phyloP scores from a whole-genome alignment of 2,888 invertebrate genomes.

The Oligia fasciuncula region DNA sequence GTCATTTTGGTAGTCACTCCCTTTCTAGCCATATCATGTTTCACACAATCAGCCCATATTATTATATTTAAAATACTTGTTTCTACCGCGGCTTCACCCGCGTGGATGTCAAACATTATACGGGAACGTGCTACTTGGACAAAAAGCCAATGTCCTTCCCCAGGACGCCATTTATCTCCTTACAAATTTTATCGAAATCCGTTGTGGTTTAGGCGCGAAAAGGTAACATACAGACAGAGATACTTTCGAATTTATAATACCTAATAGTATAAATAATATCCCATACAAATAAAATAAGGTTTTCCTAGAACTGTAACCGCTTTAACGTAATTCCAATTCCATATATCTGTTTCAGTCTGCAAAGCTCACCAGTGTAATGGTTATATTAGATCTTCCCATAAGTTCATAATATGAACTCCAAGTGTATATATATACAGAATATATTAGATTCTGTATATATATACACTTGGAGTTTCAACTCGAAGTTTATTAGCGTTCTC shows the following conservation, averaged over 20 bases:
- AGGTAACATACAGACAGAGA: neutral
- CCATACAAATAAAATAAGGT: neutral
- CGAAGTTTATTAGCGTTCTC: conserved; percentile 74
- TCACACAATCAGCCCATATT: neutral
- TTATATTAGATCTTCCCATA: conserved; percentile 16
- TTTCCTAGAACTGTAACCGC: neutral
- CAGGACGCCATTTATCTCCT: neutral
- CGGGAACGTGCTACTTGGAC: neutral
- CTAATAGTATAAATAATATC: neutral
- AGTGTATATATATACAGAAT: too few relatives aligned
- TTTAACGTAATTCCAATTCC: neutral
- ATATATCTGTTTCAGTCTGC: neutral
- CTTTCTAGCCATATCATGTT: neutral
- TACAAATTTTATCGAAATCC: too few relatives aligned
- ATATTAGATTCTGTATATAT: neutral
- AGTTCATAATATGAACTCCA: neutral
- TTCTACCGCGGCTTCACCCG: neutral
- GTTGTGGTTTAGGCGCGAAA: neutral
- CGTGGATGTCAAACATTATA: neutral
- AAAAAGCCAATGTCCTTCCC: neutral
- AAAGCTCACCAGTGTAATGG: neutral
- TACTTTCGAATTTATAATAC: neutral
- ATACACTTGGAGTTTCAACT: conserved; percentile 53
- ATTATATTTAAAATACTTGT: too few relatives aligned
- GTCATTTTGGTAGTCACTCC: neutral